Evolutionary conservation across 2,888 invertebrate species (phyloP).

Genomic region (Tinea trinotella): DNA sequence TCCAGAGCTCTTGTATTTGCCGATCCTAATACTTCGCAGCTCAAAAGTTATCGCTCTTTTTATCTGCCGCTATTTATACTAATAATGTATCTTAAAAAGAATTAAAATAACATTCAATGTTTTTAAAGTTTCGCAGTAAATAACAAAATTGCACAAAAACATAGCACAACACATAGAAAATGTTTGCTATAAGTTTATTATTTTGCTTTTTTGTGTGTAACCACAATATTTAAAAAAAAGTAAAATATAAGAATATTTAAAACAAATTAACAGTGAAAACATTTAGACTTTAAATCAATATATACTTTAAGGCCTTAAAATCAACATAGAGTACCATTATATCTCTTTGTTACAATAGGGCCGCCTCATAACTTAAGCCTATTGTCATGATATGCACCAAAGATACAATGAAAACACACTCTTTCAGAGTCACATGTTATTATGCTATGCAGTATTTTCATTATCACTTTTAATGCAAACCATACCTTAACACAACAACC

Average conservation of each 20-base stretch:
- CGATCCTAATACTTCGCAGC: too few relatives aligned
- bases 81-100: constrained; percentile 6
- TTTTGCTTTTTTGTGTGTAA: constrained; percentile 5
- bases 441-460: background rate
- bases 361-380: constrained; percentile 1
- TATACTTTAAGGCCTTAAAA: constrained; percentile 1
- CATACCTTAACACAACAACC: background rate
- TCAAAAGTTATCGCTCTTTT: too few relatives aligned
- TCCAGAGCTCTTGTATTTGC: too few relatives aligned
- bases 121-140: constrained; percentile 15
- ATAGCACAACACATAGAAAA: constrained; percentile 3
- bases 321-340: background rate
- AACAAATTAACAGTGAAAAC: background rate
- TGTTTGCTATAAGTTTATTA: background rate
- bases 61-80: too few relatives aligned
- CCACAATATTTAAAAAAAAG: background rate
- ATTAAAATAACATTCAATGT: constrained; percentile 15
- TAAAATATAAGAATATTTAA: background rate
- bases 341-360: background rate
- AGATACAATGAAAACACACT: constrained; percentile 2
- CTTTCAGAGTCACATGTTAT: background rate
- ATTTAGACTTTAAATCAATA: background rate
- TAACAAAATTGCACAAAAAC: constrained; percentile 19
- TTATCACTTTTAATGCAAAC: background rate
- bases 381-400: constrained; percentile 6